Evolutionary conservation across 2,888 invertebrate species (phyloP).

Genomic region (Epirrhoe alternata): DNA sequence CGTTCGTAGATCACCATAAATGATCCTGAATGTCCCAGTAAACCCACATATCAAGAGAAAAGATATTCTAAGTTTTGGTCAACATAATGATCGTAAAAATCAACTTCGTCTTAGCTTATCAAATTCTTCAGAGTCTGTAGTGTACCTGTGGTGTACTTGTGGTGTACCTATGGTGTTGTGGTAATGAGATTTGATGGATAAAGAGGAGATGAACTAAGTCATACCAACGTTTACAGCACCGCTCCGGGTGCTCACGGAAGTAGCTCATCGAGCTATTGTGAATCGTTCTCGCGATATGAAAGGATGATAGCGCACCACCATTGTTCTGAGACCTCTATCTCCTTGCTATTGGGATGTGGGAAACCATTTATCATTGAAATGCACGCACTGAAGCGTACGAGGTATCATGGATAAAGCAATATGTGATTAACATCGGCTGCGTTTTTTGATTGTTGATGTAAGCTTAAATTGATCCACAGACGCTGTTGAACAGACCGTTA

Average conservation of each 20-base stretch:
- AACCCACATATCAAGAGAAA: too few relatives aligned
- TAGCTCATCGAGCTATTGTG: conserved; percentile 54
- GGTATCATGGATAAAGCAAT: conserved; percentile 15
- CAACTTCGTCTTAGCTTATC: too few relatives aligned
- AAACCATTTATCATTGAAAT: conserved; percentile 46
- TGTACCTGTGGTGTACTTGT: too few relatives aligned
- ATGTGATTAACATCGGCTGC: not conserved
- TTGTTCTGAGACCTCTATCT: conserved; percentile 60
- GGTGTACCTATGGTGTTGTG: too few relatives aligned
- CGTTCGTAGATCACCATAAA: too few relatives aligned
- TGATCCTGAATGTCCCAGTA: too few relatives aligned
- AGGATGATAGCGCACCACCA: conserved; percentile 62
- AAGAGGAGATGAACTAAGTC: not conserved
- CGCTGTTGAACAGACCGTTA: too few relatives aligned
- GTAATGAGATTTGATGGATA: too few relatives aligned
- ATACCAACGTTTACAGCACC: not conserved
- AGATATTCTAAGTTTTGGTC: too few relatives aligned
- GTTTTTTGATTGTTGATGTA: not conserved
- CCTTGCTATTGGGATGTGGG: conserved; percentile 54
- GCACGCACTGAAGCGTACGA: conserved; percentile 22
- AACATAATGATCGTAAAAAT: too few relatives aligned
- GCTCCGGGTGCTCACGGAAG: conserved; percentile 51
- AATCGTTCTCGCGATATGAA: conserved; percentile 65
- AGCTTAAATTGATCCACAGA: not conserved
- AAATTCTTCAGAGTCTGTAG: too few relatives aligned